Evolutionary conservation across 1,140 invertebrate genomes (phyloP).

Genomic region (Periplaneta americana): DNA sequence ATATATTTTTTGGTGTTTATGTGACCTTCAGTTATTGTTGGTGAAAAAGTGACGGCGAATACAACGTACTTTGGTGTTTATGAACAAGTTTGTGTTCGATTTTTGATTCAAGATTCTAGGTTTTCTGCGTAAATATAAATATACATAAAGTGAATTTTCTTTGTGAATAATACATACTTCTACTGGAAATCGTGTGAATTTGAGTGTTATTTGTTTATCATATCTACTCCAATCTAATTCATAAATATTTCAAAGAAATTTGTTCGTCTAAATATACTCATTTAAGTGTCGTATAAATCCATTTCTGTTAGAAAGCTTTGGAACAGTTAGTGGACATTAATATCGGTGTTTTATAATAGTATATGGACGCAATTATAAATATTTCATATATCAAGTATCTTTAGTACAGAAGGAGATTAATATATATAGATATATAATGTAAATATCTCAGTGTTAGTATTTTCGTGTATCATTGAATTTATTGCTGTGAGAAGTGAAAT

Average conservation of each 20-base stretch:
- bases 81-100: neutral
- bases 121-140: too few relatives aligned
- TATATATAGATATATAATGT: neutral
- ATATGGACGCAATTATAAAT: neutral
- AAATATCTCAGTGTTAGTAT: neutral
- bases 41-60: neutral
- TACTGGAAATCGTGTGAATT: neutral
- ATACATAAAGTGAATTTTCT: neutral
- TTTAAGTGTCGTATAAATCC: neutral
- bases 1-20: too few relatives aligned
- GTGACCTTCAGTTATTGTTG: neutral
- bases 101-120: neutral
- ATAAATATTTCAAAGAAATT: neutral
- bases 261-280: neutral
- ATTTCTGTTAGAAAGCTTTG: neutral
- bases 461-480: neutral
- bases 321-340: neutral
- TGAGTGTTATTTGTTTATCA: neutral
- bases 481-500: neutral
- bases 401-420: neutral
- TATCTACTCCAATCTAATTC: neutral
- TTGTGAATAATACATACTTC: neutral
- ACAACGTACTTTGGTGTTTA: neutral
- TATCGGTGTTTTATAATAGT: neutral
- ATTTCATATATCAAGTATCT: too few relatives aligned